Evolutionary conservation across 2,888 invertebrate species (phyloP), one percentile per base, ranked within the genome.

Genomic region (Amphipoea lucens): DNA sequence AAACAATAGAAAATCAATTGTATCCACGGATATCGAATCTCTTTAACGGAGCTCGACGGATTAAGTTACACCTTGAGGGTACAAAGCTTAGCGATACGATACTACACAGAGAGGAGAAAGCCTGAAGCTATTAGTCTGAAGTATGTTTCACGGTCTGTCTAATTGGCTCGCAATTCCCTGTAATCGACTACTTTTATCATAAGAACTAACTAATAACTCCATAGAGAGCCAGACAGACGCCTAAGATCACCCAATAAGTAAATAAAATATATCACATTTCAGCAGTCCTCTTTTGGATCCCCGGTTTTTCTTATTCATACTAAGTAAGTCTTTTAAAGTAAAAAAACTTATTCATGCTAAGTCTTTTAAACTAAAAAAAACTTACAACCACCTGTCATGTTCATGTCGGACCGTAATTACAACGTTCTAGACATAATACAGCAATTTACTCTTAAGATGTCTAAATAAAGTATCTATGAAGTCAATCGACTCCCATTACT

Each of bases 361-460:
- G 63, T 45, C 0, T 66, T 66, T 73, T 79, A 17, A 5, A 68
- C 29, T 29, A 29, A 29, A 29, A 29, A 29, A n/a, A 45, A 40
- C 29, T 36, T 36, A n/a, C 11, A 23, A 23, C 12, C 71, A 72
- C 20, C 20, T 36, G 48, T 48, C 17, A 62, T 17, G n/a, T 40
- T 48, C 11, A 78, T 17, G 20, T 40, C 20, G 11, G 14, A 40
- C 40, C 40, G 14, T 62, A 42, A 36, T 51, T 29, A 48, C 12
- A 48, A 57, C 12, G 40, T 57, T 40, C 17, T 42, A 45, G 40
- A 29, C 40, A 20, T 20, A 76, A 66, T 51, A 42, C 9, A 70
- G n/a, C 9, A 42, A 66, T 70, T 79, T 45, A 45, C 51, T 69
- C n/a, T 40, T n/a, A 62, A 84, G 42, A 45, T 69, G n/a, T 70